Evolutionary conservation across 2,888 invertebrate species (phyloP), one percentile per base, ranked within the genome.

Genomic region (Patella caerulea): DNA sequence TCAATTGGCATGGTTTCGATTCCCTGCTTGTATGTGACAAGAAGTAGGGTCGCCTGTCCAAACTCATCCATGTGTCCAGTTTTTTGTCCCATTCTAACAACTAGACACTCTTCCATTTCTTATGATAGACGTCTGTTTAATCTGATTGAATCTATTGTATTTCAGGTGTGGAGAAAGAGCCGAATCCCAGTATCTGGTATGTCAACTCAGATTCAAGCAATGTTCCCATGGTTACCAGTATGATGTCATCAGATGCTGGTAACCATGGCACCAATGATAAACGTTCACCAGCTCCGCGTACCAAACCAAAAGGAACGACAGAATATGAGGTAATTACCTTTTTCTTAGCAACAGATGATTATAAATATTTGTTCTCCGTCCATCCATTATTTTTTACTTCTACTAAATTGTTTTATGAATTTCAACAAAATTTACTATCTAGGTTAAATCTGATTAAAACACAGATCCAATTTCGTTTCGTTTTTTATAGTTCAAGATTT

Each of bases 231-330:
- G 65, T 65, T 24, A 65, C 65, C n/a, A 65, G 24, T 24, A n/a
- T 15, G 19, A 65, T 65, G 65, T 65, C 65, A 11, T 65, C 65
- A 65, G n/a, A 19, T n/a, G 19, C 65, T 65, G 65, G 9, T 11
- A 65, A 65, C 24, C 65, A 65, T 24, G 24, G 19, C 11, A 65
- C 65, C 65, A 65, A 65, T 65, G 65, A 65, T 19, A 65, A 65
- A 24, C n/a, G 24, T 19, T n/a, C 65, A 65, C 65, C 65, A 2
- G 45, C 45, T 9, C 65, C 65, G 24, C n/a, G 24, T 11, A 65
- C 65, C 65, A 65, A 65, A 65, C 65, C 65, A 11, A 65, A 65
- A 65, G 19, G 24, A 11, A 65, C 65, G 2, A 65, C 17, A 19
- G 65, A 65, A 24, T 65, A 65, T 65, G 17, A 65, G 65, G 65